Evolutionary conservation across 2,888 invertebrate species (phyloP).

Genomic region (Eumerus sabulonum): DNA sequence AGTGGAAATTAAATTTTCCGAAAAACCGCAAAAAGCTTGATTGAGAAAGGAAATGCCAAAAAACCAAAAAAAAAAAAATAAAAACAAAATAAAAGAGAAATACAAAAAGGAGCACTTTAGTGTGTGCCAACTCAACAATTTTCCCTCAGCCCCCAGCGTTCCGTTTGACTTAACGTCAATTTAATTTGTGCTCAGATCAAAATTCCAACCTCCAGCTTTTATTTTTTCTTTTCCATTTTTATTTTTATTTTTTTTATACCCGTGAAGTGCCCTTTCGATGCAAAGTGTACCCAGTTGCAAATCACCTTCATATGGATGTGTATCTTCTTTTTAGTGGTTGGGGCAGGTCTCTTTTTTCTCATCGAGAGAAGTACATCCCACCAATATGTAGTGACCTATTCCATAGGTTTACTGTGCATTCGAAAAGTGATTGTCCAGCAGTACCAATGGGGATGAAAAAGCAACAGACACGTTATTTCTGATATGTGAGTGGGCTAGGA

Average conservation of each 20-base stretch:
- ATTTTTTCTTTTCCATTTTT: no score
- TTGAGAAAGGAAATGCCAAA: slow-evolving; percentile 32
- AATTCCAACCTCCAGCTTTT: slow-evolving; percentile 61
- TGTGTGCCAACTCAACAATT: slow-evolving; percentile 43
- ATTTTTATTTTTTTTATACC: slow-evolving; percentile 45
- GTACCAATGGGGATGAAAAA: slow-evolving; percentile 34
- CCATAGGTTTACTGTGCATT: slow-evolving; percentile 32
- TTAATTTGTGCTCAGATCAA: slow-evolving; percentile 59
- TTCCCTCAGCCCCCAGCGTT: slow-evolving; percentile 53
- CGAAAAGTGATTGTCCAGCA: slow-evolving; percentile 36
- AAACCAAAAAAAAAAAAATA: no score
- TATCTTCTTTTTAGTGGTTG: slow-evolving; percentile 14
- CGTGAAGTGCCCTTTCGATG: slow-evolving; percentile 44
- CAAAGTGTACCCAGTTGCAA: slow-evolving; percentile 31
- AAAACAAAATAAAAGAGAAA: no score
- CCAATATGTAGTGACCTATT: slow-evolving; percentile 24
- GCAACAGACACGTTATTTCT: slow-evolving; percentile 35
- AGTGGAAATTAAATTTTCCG: slow-evolving; percentile 57
- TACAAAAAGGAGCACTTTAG: slow-evolving; percentile 26
- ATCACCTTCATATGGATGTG: slow-evolving; percentile 19
- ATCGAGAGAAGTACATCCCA: not conserved
- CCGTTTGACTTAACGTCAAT: slow-evolving; percentile 63
- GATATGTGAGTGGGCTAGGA: not conserved
- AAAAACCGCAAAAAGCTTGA: slow-evolving; percentile 59
- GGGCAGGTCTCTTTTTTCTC: slow-evolving; percentile 12